phyloP scores from a whole-genome alignment of 2,888 invertebrate species.

The Salticus scenicus region DNA sequence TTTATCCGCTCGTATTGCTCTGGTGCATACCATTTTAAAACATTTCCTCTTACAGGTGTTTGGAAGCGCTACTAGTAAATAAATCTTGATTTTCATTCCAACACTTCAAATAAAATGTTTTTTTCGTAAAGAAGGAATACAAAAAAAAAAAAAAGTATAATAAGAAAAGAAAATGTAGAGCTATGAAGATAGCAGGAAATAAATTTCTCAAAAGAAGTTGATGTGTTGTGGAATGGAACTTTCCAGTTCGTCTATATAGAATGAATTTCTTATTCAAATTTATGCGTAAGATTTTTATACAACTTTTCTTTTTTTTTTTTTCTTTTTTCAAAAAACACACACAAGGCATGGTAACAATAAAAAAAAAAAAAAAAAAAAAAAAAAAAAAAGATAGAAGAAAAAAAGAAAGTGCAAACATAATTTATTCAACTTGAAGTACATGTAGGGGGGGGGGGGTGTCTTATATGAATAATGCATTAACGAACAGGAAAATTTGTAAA shows the following conservation, averaged over 20 bases:
- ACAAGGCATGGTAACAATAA: background rate
- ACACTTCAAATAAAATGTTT: background rate
- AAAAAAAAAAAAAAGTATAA: too few relatives aligned
- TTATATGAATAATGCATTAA: slow-evolving; percentile 68
- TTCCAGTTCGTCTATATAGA: background rate
- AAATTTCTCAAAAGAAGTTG: background rate
- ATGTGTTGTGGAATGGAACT: background rate
- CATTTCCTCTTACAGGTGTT: too few relatives aligned
- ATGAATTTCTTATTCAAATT: slow-evolving; percentile 60
- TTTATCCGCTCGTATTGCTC: too few relatives aligned
- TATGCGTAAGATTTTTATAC: slow-evolving; percentile 58
- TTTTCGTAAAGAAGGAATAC: background rate
- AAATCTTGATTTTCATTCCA: background rate
- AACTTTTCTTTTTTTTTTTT: slow-evolving; percentile 20
- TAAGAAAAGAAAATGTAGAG: background rate
- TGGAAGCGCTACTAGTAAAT: background rate
- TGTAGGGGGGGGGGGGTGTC: slow-evolving; percentile 25
- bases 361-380: slow-evolving; percentile 23
- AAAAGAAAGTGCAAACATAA: slow-evolving; percentile 25
- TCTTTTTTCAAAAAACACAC: background rate
- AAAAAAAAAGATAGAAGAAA: slow-evolving; percentile 16
- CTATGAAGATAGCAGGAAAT: background rate
- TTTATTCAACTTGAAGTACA: slow-evolving; percentile 37
- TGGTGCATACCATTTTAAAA: too few relatives aligned
- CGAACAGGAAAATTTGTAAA: slow-evolving; percentile 68